Base-by-base conservation (phyloP, 2,113 vertebrate genomes). In the Alligator mississippiensis region DNA sequence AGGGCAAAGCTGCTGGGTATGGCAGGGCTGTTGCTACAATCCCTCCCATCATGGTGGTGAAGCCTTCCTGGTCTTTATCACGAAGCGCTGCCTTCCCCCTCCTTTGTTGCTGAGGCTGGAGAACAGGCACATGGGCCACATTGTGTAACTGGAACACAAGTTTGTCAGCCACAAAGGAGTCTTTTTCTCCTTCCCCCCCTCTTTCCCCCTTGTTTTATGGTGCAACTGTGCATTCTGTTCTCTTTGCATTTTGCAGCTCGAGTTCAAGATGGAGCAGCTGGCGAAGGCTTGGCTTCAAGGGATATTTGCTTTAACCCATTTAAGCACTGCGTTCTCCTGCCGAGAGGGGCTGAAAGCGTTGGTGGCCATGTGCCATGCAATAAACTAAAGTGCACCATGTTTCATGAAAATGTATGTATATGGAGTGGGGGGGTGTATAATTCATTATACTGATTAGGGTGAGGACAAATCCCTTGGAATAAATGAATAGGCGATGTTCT, bases 211-310 rank as follows among this genome's bases (percentile, higher is more conserved):
- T 61, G 34, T 2, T 64, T n/a, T 9, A 8, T 3, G 34, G 25
- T 58, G 24, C n/a, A 11, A 4, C 19, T 60, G 77, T 77, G 21
- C 25, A 13, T 82, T 91, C 34, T 89, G 11, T 85, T 81, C 61
- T 95, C 80, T 84, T 66, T 94, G 64, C 86, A 0, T 91, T 94
- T 95, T 96, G 66, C 93, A 96, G 84, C 87, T 77, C 19, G 5
- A 47, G 12, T 28, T 28, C 47, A 12, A 84, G 80, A 77, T 30
- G 78, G 77, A 66, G 62, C 22, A 4, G 8, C 63, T 30, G n/a
- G 63, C 16, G 34, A 64, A 34, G 30, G 18, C 1, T 15, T 83
- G 66, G 60, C 82, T 76, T 93, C 80, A 81, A 77, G 80, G 79
- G 61, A 77, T 59, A 25, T 92, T 86, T 72, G 16, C 90, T 72